Evolutionary conservation across 2,888 invertebrate species (phyloP), one percentile per base, ranked within the genome.

Genomic region (Julus scandinavius): DNA sequence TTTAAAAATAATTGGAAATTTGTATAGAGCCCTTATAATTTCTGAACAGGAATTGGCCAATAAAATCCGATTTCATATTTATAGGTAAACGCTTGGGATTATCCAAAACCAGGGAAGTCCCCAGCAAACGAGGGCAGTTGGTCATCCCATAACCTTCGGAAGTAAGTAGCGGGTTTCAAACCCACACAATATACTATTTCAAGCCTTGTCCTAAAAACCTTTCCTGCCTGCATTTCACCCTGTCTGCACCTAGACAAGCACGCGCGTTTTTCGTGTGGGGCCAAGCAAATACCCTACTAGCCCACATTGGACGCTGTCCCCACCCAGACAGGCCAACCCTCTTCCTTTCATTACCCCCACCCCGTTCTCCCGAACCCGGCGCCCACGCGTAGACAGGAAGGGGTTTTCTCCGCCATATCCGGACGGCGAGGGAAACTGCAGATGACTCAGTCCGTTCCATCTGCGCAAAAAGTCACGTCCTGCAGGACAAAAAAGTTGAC

Each of bases 321-420:
- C 63, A 63, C 54, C 54, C 54, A 54, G 63, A 63, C 63, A n/a
- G 63, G 63, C 63, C 63, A 63, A 63, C 63, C 63, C 63, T 63
- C 63, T 63, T 63, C 63, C 63, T n/a, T 63, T 63, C 63, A 63
- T 63, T 63, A 17, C 17, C n/a, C 63, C 63, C 63, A 63, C 63
- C 63, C 63, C 63, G 45, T 63, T 63, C 17, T 63, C n/a, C n/a
- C n/a, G 17, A 63, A 63, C 63, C 63, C 17, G 63, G 63, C 17
- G 63, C 63, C 63, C 63, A 63, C 63, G 63, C 63, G 63, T n/a
- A 63, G 63, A 63, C 63, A 63, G 63, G 63, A 63, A 63, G 63
- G 63, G 63, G 63, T 63, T 63, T 29, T 63, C 63, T n/a, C 13
- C 63, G 17, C 63, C n/a, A n/a, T 7, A 63, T 63, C 63, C 63